Evolutionary conservation across 2,113 vertebrate species (phyloP), one percentile per base, ranked within the genome.

Genomic region (Isichthys henryi): DNA sequence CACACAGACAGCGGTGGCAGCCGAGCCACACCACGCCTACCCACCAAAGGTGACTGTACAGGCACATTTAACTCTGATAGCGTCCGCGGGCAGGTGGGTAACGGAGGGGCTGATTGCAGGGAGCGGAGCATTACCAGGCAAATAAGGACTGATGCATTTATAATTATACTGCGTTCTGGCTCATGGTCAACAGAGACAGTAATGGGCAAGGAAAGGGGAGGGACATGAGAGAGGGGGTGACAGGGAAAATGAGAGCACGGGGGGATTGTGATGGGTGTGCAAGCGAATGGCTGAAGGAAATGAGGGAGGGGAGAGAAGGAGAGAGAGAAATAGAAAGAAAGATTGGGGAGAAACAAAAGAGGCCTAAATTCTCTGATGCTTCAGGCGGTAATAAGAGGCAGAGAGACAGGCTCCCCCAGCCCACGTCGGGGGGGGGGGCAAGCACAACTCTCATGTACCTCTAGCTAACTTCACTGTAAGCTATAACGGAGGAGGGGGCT

Each of bases 131-230:
- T 91, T 91, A 91, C 90, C 86, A 89, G 88, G 83, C 90, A 92
- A 91, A 90, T 85, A 91, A 88, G 89, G 89, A 86, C 80, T 90
- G 88, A 80, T 70, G 88, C 80, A 74, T 88, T 62, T 82, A 88
- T 92, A 92, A 92, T 92, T 93, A 93, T 85, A 49, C 83, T 48
- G 89, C 56, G 87, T 85, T 90, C 90, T 91, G 62, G 83, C 84
- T 82, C 66, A 45, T 45, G 70, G 89, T 88, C 48, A 88, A 82
- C 49, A 82, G 49, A 89, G 85, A 85, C 43, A 77, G 82, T 74
- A 27, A 84, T 49, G n/a, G 35, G 74, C 21, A 45, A 27, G 48
- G 27, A 83, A 13, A 49, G 66, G 45, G 86, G 46, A 0, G 50
- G 70, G 48, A 46, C 15, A 83, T 58, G 49, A 86, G 39, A 88